phyloP scores from a whole-genome alignment of 2,113 vertebrate genomes.

The Casuarius casuarius region DNA sequence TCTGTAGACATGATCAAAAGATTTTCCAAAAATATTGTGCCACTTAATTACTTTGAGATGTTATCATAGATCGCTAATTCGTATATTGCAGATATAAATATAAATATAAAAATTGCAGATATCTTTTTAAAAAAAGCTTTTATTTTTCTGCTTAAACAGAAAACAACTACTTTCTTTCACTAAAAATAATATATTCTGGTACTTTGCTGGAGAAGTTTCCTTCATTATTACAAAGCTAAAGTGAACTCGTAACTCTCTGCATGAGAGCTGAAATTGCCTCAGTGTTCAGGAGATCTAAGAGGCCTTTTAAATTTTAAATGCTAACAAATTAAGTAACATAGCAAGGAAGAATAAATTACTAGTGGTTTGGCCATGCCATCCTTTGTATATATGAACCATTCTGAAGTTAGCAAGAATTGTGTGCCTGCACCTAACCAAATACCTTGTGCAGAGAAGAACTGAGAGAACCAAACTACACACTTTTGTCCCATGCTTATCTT shows the following conservation, averaged over 20 bases:
- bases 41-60: not conserved
- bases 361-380: not conserved
- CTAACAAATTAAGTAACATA: not conserved
- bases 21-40: not conserved
- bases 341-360: not conserved
- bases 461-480: not conserved
- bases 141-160: not conserved
- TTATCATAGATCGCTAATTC: not conserved
- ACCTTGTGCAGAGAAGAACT: not conserved
- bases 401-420: not conserved
- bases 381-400: not conserved
- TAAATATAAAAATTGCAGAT: not conserved
- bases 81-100: not conserved
- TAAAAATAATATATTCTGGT: not conserved
- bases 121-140: not conserved
- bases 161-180: not conserved
- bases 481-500: not conserved
- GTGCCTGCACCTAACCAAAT: not conserved
- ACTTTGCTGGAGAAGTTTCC: not conserved
- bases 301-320: not conserved
- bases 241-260: not conserved
- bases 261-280: not conserved
- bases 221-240: not conserved
- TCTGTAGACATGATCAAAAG: not conserved
- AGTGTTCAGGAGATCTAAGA: not conserved